Evolutionary conservation across 1,140 invertebrate species (phyloP), one percentile per base, ranked within the genome.

Genomic region (Aphaenogaster ashmeadi): DNA sequence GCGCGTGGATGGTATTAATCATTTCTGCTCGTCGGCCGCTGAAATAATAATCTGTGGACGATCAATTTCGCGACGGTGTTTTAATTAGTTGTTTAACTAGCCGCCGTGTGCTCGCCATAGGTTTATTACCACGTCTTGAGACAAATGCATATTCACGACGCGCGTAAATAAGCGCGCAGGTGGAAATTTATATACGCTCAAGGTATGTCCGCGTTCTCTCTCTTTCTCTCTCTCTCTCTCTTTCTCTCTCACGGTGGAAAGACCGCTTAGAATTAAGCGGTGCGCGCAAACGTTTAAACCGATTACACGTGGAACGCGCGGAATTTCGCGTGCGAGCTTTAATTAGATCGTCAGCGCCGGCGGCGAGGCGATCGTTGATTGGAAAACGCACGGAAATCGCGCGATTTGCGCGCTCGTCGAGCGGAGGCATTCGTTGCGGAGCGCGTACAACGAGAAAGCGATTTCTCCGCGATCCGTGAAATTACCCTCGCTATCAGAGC

Each of bases 341-440:
- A 90, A 90, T 90, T 90, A 90, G 89, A 90, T 77, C 85, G 78
- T 90, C 78, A 90, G 87, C 75, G 85, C n/a, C 11, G 74, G 47
- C 36, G 50, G 15, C 52, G 47, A 13, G 50, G 64, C 47, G 78
- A 71, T 81, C 64, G 47, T 81, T 81, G 78, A 81, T 81, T 81
- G 66, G 78, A 81, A 81, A 81, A 81, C n/a, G 64, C 47, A 54
- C 50, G 47, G 47, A 71, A 67, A 81, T 81, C 78, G 78, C 36
- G 15, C 64, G 81, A 89, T 89, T 88, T 86, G 74, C 56, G 54
- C 72, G 87, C 58, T 79, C 56, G 58, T 66, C 87, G 64, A 72
- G 71, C 27, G 44, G 67, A 58, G 80, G 54, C 44, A 62, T 74
- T 6, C 54, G 41, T 27, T 33, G 66, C 27, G 36, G 4, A 33